These are phyloP conservation scores for Phoxinus dragarum DNA, from an alignment of 2,797 vertebrate genomes.

Conservation along the genomic window DNA sequence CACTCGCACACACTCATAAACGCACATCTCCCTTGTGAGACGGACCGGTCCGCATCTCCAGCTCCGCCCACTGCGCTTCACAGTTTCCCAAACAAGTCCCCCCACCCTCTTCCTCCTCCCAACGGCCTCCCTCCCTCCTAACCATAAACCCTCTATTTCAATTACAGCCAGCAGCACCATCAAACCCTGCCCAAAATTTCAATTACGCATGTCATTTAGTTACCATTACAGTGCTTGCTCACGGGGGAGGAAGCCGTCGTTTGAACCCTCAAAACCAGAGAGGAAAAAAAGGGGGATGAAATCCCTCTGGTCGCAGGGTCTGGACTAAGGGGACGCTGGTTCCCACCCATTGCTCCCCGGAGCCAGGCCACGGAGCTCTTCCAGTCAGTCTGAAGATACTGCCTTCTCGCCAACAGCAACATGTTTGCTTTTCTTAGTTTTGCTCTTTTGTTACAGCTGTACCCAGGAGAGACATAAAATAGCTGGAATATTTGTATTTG, in stretches of 20 bases:
- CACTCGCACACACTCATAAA: conserved; percentile 36
- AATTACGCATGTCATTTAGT: conserved; percentile 65
- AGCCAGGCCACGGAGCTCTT: conserved; percentile 54
- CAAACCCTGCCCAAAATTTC: conserved; percentile 62
- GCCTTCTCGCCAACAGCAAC: conserved; percentile 77
- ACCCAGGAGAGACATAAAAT: conserved; percentile 81
- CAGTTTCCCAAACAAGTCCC: conserved; percentile 86
- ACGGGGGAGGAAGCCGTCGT: conserved; percentile 18
- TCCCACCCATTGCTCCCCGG: conserved; percentile 56
- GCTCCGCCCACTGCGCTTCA: conserved; percentile 76
- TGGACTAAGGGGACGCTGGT: conserved; percentile 55
- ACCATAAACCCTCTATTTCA: conserved; percentile 48
- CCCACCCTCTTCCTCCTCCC: conserved; percentile 43
- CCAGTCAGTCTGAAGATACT: conserved; percentile 47
- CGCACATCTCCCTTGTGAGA: conserved; percentile 60
- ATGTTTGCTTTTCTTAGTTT: conserved; percentile 78
- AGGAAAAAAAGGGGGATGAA: conserved; percentile 35
- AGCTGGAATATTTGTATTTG: conserved; percentile 77
- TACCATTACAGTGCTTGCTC: conserved; percentile 47
- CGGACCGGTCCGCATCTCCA: conserved; percentile 61
- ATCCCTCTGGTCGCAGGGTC: conserved; percentile 53
- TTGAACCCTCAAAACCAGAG: conserved; percentile 47
- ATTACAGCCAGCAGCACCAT: conserved; percentile 62
- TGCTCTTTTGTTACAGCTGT: conserved; percentile 79
- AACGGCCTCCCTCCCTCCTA: conserved; percentile 35